Evolutionary conservation across 2,888 invertebrate species (phyloP), one percentile per base, ranked within the genome.

Genomic region (Troilus luridus): DNA sequence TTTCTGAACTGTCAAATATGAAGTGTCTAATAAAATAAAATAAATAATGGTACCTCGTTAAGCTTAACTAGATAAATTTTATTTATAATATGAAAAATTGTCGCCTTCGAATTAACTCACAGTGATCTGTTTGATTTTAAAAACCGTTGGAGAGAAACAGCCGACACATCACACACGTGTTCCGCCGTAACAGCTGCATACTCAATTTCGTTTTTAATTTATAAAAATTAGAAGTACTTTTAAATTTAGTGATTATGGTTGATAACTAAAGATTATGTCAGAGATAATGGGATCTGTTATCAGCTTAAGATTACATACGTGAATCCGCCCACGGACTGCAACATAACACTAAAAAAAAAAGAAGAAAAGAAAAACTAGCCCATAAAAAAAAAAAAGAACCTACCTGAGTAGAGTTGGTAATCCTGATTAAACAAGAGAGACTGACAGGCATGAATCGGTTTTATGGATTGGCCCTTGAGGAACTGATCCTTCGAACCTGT

Each of bases 401-500:
- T 77, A 77, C 72, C 72, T 77, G 72, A 41, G 41, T 17, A 77
- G 27, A 41, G 72, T 77, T 77, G 72, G 72, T 77, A 41, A 77
- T 77, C 72, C 27, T 77, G 72, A 77, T 77, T 41, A 77, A 19
- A 27, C 27, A 41, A 77, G 72, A 77, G 27, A 17, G 72, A 9
- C 72, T 17, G 72, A 41, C 72, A 77, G 72, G 72, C 72, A 77
- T 77, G 72, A 77, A 77, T 72, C 72, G 72, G 72, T 81, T 81
- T 81, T 56, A 81, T 81, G 81, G 56, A 81, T 85, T 56, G 85
- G 85, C 5, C 85, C 85, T 11, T 56, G 5, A 21, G 21, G 85
- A 85, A 58, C 21, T 21, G n/a, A 85, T 41, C 21, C 56, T 21
- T n/a, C 17, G 6, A 56, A 85, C 85, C 85, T n/a, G 56, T 85